These are phyloP conservation scores for Serinus canaria DNA, from an alignment of 2,113 vertebrate genomes.

Conservation along the genomic window DNA sequence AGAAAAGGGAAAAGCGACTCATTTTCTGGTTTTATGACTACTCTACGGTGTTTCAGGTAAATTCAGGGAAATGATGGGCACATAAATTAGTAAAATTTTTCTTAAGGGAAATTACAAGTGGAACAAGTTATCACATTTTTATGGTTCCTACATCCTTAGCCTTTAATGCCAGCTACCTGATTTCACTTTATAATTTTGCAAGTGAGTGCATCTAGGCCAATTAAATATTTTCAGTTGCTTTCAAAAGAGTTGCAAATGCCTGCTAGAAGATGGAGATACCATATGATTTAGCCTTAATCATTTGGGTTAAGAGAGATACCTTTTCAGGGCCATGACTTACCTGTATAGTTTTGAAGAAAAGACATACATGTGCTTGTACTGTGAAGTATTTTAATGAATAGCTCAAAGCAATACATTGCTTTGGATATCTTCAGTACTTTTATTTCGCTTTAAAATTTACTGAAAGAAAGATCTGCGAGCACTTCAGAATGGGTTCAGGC, in stretches of 20 bases:
- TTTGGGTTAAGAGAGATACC: not conserved
- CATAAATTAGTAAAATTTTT: not conserved
- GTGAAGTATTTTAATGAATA: not conserved
- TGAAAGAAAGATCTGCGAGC: not conserved
- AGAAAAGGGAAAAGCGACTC: not conserved
- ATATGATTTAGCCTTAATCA: not conserved
- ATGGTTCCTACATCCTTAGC: not conserved
- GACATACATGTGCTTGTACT: not conserved
- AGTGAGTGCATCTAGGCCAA: not conserved
- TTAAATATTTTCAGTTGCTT: conserved; percentile 14
- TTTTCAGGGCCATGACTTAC: not conserved
- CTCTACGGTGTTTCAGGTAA: not conserved
- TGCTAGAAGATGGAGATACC: not conserved
- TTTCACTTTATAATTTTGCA: not conserved
- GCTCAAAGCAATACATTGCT: not conserved
- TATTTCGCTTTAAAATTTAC: not conserved
- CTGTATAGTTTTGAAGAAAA: not conserved
- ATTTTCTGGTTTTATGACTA: not conserved
- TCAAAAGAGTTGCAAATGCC: not conserved
- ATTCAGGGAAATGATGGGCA: not conserved
- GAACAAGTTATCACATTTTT: conserved; percentile 12
- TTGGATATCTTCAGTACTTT: not conserved
- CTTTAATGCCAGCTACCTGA: not conserved
- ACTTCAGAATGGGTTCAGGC: not conserved
- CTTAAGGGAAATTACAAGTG: not conserved